A percentile compares a stretch with the other conserved stretches of the same genome.
Evolutionary conservation across 2,888 invertebrate genomes (phyloP).

Genomic region (Chymomyza procnemis): DNA sequence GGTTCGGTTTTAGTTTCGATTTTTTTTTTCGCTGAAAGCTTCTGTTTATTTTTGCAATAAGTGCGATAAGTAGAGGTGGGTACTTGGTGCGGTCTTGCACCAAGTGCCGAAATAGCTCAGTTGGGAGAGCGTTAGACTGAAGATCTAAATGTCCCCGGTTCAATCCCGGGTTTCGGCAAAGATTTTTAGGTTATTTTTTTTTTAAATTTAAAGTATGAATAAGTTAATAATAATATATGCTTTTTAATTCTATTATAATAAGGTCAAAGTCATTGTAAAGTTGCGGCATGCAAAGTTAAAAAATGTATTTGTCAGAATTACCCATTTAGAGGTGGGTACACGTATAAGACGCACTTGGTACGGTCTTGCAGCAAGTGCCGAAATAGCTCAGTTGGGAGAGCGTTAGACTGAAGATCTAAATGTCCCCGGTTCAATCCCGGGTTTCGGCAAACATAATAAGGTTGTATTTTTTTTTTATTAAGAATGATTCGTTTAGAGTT

Average conservation of each 20-base stretch:
- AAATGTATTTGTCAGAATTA: too few relatives aligned
- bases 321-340: too few relatives aligned
- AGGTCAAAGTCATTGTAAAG: too few relatives aligned
- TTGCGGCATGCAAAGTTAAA: too few relatives aligned
- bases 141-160: conserved; percentile 88
- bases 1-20: background rate
- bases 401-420: conserved; percentile 89
- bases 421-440: conserved; percentile 87
- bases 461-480: background rate
- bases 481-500: too few relatives aligned
- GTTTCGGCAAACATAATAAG: conserved; percentile 81
- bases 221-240: too few relatives aligned
- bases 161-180: conserved; percentile 86
- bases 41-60: background rate
- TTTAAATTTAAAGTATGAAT: background rate
- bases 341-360: too few relatives aligned
- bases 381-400: conserved; percentile 91
- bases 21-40: background rate
- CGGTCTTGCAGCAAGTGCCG: conserved; percentile 78
- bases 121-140: conserved; percentile 90
- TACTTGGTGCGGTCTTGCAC: background rate
- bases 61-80: background rate
- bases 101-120: conserved; percentile 86
- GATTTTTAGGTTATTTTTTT: background rate
- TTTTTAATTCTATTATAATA: too few relatives aligned